Evolutionary conservation across 2,113 vertebrate genomes (phyloP), one percentile per base, ranked within the genome.

Genomic region (Nesogale talazaci): DNA sequence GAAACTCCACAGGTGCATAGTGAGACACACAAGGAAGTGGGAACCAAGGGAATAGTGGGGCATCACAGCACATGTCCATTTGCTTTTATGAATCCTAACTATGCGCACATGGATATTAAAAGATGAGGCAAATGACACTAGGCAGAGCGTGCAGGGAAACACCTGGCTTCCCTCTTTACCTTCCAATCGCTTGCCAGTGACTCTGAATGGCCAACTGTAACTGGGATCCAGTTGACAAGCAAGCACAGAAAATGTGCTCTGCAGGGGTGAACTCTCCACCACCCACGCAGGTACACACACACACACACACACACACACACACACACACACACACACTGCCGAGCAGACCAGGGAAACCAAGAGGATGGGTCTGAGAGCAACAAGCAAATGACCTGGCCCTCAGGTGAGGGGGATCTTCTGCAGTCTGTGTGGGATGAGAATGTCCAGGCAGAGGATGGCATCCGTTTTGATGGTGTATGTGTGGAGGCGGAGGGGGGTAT

Each of bases 371-470:
- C 67, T 75, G 29, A 79, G 56, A 69, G 85, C 79, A 77, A 91
- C 29, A 87, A 78, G 85, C 34, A 82, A 82, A 85, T 20, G 75
- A 85, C 79, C 78, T 52, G 22, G 56, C 19, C 63, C 46, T 2
- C 63, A 3, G 19, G 38, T 84, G 96, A 82, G 69, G n/a, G 22
- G 42, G 91, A 69, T 85, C 65, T 61, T 82, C 74, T 56, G 61
- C 56, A 38, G 72, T 2, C 8, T 31, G 20, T 11, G 11, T 75
- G 86, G 36, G 75, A 90, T 0, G 1, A 1, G 46, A 61, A 86
- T 20, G 6, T 23, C 42, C 77, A 57, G 89, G 70, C 5, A 16
- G 5, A 11, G 0, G 0, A 20, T 16, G 70, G 25, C 4, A 8
- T 6, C 17, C 0, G 46, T 23, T 42, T 75, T 86, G 38, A 38